Evolutionary conservation across 1,140 invertebrate species (phyloP).

Genomic region (Dendrolimus kikuchii): DNA sequence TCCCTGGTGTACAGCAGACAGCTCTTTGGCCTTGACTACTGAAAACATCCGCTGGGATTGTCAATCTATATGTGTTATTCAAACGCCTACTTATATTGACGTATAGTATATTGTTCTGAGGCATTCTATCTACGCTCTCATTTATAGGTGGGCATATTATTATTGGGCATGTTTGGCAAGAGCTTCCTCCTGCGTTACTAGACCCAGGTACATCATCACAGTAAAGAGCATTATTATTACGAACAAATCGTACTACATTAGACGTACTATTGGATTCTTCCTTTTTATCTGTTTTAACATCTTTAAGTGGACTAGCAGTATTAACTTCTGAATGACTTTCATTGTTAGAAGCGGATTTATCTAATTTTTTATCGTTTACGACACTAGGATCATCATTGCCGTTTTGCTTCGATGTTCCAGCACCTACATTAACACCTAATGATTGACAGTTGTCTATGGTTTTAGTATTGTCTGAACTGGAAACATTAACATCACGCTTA

Average conservation of each 20-base stretch:
- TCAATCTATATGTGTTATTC: slow-evolving; percentile 12
- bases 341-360: too few species aligned
- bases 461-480: background rate
- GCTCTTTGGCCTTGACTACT: background rate
- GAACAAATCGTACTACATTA: background rate
- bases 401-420: too few species aligned
- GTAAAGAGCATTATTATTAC: background rate
- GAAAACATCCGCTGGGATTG: slow-evolving; percentile 3
- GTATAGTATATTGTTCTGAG: slow-evolving; percentile 12
- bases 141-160: too few species aligned
- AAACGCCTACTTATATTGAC: slow-evolving; percentile 17
- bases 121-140: background rate
- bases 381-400: too few species aligned
- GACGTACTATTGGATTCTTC: background rate
- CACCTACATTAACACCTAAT: too few species aligned
- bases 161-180: too few species aligned
- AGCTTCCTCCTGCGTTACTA: too few species aligned
- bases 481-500: background rate
- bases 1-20: background rate
- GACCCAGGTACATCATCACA: background rate
- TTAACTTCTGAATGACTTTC: too few species aligned
- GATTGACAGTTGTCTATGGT: too few species aligned
- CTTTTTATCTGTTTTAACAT: background rate
- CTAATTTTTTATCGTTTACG: too few species aligned
- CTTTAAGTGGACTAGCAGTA: too few species aligned